Base-by-base conservation (phyloP, 2,797 vertebrate species). In the Microctenopoma stevenorrisi region DNA sequence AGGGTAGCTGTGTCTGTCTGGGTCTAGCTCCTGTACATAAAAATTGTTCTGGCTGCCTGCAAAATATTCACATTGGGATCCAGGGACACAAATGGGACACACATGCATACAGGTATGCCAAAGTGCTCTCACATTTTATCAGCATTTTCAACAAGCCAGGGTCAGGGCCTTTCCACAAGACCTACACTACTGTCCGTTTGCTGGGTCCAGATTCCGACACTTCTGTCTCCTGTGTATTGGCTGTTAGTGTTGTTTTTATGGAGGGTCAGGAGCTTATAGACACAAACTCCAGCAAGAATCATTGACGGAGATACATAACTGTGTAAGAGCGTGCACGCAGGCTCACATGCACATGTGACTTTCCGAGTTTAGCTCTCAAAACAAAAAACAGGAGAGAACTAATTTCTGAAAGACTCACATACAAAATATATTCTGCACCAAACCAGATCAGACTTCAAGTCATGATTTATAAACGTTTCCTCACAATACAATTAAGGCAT, bases 21-120 rank as follows among this genome's bases (percentile, higher is more conserved):
- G 85, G 75, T 43, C 12, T 13, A 88, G 74, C 84, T 42, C 74
- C 80, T 54, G 66, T 80, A 85, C 87, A 86, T 87, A 88, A 89
- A 88, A 90, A 89, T 59, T 33, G 68, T 69, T 85, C 69, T 77
- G 83, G 89, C 89, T 49, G 68, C 71, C 54, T 81, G 55, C 82
- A 52, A 79, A 68, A 76, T 58, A 54, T 44, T 47, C 2, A 9
- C 72, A 63, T 79, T 26, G 59, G 33, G 70, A 79, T 77, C 63
- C 77, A 84, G 60, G 57, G 69, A 71, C 62, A 64, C 51, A 33
- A 30, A 30, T 6, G 5, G 5, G 5, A 52, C 63, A 72, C 63
- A 72, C 54, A 75, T 40, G 48, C 52, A 58, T 42, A 43, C 30
- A 58, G 5, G 76, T 58, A 79, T 71, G 59, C 37, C 12, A 2